Base-by-base conservation (phyloP, 2,888 invertebrate genomes). In the Pegoplata infirma region DNA sequence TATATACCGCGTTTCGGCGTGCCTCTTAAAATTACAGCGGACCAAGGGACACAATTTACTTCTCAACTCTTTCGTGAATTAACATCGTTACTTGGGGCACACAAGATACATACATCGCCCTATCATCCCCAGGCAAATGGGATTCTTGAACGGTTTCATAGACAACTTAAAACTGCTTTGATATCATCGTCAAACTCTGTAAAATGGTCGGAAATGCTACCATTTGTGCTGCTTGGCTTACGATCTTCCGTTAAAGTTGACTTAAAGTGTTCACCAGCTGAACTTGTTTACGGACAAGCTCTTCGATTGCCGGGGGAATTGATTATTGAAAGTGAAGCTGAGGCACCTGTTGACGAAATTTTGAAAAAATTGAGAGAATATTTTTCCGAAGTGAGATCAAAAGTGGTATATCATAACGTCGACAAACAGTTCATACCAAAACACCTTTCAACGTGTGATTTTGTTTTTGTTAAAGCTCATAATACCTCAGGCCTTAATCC, bases 11-110 rank as follows among this genome's bases (percentile, higher is more conserved):
- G 25, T 5, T 51, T 25, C n/a, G 23, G 25, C 5, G 51, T 25
- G 5, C 51, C 51, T 14, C 4, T 25, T 51, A 51, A 5, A 51
- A 51, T 51, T 3, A 25, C 51, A 3, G 14, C 25, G 5, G 51
- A 51, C 14, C 51, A 51, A n/a, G 51, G 51, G n/a, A 51, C 51
- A 25, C 51, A 51, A 14, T 51, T 51, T 25, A 51, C 51, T n/a
- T 51, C 51, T 8, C 3, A 8, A 5, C 51, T 51, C 25, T 23
- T 51, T 51, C 6, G 5, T 25, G 51, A 51, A 51, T n/a, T 51
- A 14, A 51, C 21, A 7, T 25, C 51, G n/a, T n/a, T 51, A 23
- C 51, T 51, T 25, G 25, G 51, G 5, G 8, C 51, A n/a, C 51
- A 25, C 19, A 51, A 51, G 21, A 51, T 51, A 2, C 46, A 46